Evolutionary conservation across 2,888 invertebrate genomes (phyloP).

Genomic region (Ophion slaviceki): DNA sequence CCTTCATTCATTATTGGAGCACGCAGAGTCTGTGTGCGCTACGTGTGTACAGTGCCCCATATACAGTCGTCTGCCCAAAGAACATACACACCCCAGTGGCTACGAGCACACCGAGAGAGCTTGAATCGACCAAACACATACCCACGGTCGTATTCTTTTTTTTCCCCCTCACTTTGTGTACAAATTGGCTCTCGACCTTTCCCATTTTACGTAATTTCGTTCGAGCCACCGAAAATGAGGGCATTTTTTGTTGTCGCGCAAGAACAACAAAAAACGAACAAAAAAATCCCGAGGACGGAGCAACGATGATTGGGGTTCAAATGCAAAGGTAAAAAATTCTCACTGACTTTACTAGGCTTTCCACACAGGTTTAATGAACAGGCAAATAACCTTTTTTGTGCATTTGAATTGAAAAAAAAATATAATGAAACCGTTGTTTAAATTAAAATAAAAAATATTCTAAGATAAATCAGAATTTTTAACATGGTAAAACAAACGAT

Average conservation of each 20-base stretch:
- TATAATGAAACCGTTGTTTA: too few species aligned
- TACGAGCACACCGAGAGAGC: background rate
- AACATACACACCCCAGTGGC: background rate
- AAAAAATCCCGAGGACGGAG: too few species aligned
- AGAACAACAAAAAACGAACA: too few species aligned
- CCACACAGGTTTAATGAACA: too few species aligned
- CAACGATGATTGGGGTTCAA: too few species aligned
- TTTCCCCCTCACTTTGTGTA: background rate
- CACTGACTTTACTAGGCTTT: too few species aligned
- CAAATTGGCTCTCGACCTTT: conserved; percentile 1
- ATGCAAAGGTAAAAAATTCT: too few species aligned
- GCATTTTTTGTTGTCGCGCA: background rate
- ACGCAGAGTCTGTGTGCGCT: conserved; percentile 11
- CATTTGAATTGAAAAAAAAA: too few species aligned
- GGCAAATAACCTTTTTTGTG: too few species aligned
- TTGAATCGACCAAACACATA: background rate
- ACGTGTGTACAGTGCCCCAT: background rate
- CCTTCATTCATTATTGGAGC: conserved; percentile 51
- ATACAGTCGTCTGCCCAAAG: background rate
- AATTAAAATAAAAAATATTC: too few species aligned
- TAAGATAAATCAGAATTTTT: too few species aligned
- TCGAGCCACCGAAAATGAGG: background rate
- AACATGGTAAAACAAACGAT: too few species aligned
- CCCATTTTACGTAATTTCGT: conserved; percentile 3
- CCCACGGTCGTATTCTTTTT: background rate